These are phyloP conservation scores for Rhynchotus rufescens DNA, from an alignment of 2,797 vertebrate genomes.

Conservation along the genomic window DNA sequence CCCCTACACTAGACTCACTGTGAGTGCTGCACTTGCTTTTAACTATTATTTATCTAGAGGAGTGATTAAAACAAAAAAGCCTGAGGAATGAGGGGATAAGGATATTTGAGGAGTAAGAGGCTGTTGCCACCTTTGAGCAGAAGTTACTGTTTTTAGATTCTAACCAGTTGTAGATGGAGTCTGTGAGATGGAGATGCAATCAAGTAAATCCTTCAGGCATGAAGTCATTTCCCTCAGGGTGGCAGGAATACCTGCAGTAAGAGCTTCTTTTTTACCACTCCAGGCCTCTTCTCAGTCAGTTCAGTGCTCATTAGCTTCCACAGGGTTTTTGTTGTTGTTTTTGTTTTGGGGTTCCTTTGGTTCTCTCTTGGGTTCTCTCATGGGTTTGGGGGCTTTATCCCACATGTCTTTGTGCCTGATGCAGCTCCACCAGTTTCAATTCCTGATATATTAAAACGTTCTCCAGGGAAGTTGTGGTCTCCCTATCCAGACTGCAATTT, in stretches of 20 bases:
- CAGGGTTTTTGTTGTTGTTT: not conserved
- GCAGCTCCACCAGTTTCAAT: not conserved
- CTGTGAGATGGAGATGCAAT: not conserved
- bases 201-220: not conserved
- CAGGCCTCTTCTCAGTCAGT: not conserved
- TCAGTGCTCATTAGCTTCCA: not conserved
- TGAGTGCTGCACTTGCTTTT: not conserved
- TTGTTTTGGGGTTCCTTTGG: not conserved
- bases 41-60: slow-evolving; percentile 25
- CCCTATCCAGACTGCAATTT: not conserved
- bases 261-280: not conserved
- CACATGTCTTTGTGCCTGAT: not conserved
- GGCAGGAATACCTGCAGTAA: not conserved
- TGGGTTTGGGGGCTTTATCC: not conserved
- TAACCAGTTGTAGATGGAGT: not conserved
- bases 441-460: not conserved
- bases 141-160: slow-evolving; percentile 8
- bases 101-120: not conserved
- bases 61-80: not conserved
- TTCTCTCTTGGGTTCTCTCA: not conserved
- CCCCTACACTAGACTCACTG: slow-evolving; percentile 27
- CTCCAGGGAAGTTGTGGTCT: not conserved
- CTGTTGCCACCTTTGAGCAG: not conserved
- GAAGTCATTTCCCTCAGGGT: not conserved
- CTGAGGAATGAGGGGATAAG: not conserved